Evolutionary conservation across 2,888 invertebrate species (phyloP).

Genomic region (Oligia latruncula): DNA sequence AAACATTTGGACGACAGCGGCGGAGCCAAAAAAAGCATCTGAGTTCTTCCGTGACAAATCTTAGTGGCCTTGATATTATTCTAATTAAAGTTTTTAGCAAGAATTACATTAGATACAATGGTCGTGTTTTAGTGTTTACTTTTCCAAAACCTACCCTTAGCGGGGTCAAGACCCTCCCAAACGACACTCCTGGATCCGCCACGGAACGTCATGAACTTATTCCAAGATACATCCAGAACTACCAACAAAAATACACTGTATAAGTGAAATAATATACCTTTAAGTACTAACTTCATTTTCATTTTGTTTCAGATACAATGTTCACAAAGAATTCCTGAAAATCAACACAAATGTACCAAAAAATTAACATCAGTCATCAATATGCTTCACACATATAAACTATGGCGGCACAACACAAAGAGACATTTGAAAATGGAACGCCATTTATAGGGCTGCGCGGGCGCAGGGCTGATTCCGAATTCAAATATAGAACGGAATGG

Average conservation of each 20-base stretch:
- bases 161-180: not conserved
- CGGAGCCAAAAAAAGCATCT: no score
- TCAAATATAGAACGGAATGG: conserved; percentile 81
- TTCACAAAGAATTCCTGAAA: conserved; percentile 63
- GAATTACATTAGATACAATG: no score
- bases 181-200: not conserved
- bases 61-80: no score
- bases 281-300: conserved; percentile 28
- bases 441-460: conserved; percentile 76
- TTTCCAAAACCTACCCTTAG: not conserved
- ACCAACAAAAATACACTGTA: not conserved
- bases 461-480: conserved; percentile 79
- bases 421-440: conserved; percentile 76
- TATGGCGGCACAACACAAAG: conserved; percentile 82
- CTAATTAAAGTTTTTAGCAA: no score
- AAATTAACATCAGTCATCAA: conserved; percentile 72
- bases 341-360: conserved; percentile 74
- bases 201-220: not conserved
- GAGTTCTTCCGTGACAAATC: no score
- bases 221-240: not conserved
- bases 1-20: no score
- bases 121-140: no score
- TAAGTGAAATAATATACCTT: not conserved
- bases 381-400: conserved; percentile 82
- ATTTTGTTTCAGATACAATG: conserved; percentile 78